Conservation (phyloP, 2,888 invertebrate species). For the Chaetogeoica ovagalla region DNA sequence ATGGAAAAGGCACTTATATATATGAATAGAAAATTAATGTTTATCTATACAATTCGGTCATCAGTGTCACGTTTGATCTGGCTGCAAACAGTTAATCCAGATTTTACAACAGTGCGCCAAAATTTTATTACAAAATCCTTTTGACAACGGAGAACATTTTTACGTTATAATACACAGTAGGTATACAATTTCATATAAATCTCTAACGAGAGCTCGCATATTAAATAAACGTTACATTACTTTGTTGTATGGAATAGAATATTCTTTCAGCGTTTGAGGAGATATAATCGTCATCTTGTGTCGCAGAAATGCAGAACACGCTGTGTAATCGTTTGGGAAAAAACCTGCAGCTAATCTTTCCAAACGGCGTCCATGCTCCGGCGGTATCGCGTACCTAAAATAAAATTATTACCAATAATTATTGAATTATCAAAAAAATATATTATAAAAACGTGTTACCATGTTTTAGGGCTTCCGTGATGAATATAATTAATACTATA, state of each 20-base stretch:
- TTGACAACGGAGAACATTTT: too few relatives aligned
- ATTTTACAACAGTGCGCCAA: too few relatives aligned
- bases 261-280: conserved; percentile 86
- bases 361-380: conserved; percentile 89
- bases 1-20: too few relatives aligned
- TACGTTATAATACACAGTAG: too few relatives aligned
- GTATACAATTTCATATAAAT: neutral
- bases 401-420: neutral
- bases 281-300: conserved; percentile 98
- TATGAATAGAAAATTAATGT: too few relatives aligned
- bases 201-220: neutral
- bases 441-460: conserved; percentile 61
- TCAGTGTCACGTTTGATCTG: too few relatives aligned
- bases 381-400: conserved; percentile 85
- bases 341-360: conserved; percentile 91
- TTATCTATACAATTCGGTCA: too few relatives aligned
- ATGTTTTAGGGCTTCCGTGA: conserved; percentile 94
- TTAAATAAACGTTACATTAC: conserved; percentile 60
- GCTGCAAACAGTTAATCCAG: too few relatives aligned
- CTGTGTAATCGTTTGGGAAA: conserved; percentile 81
- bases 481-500: conserved; percentile 99
- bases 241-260: conserved; percentile 93
- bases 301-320: conserved; percentile 87
- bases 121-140: too few relatives aligned
- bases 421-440: neutral